phyloP scores from a whole-genome alignment of 1,140 invertebrate species.

The Magallana gigas region DNA sequence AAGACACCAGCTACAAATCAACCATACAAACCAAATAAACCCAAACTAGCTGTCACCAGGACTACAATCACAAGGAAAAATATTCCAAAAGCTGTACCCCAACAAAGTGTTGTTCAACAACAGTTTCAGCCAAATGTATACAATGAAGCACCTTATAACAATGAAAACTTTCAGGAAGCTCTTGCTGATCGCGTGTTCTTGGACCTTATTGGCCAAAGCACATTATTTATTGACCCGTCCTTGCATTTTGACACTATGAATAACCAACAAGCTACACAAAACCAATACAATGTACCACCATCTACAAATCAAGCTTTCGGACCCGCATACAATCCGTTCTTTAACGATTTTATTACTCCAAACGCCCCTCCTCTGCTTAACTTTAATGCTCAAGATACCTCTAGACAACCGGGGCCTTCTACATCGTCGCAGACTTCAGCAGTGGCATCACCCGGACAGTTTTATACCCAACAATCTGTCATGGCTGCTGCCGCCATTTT shows the following conservation, averaged over 20 bases:
- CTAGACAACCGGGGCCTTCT: slow-evolving; percentile 19
- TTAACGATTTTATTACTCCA: background rate
- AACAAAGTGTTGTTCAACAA: background rate
- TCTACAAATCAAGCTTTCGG: background rate
- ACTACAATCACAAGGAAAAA: slow-evolving; percentile 8
- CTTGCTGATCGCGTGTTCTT: slow-evolving; percentile 4
- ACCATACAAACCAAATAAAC: background rate
- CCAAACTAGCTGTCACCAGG: background rate
- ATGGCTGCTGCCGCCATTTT: slow-evolving; percentile 39
- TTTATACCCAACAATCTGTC: slow-evolving; percentile 36
- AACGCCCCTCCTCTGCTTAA: background rate
- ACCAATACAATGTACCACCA: background rate
- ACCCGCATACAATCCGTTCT: background rate
- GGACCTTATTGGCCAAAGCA: slow-evolving; percentile 24
- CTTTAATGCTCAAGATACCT: background rate
- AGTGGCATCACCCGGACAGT: slow-evolving; percentile 4
- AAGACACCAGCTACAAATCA: slow-evolving; percentile 4
- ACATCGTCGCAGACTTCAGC: slow-evolving; percentile 15
- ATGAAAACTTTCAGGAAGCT: slow-evolving; percentile 34
- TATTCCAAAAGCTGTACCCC: slow-evolving; percentile 15
- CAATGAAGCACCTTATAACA: slow-evolving; percentile 33
- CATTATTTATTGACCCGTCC: slow-evolving; percentile 27
- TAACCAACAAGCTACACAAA: slow-evolving; percentile 9
- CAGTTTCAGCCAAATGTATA: slow-evolving; percentile 7
- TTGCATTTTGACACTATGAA: background rate